A percentile compares a stretch with the other conserved stretches of the same genome.
These are phyloP conservation scores for Nematolebias whitei DNA, from an alignment of 2,113 vertebrate genomes.

Conservation along the genomic window DNA sequence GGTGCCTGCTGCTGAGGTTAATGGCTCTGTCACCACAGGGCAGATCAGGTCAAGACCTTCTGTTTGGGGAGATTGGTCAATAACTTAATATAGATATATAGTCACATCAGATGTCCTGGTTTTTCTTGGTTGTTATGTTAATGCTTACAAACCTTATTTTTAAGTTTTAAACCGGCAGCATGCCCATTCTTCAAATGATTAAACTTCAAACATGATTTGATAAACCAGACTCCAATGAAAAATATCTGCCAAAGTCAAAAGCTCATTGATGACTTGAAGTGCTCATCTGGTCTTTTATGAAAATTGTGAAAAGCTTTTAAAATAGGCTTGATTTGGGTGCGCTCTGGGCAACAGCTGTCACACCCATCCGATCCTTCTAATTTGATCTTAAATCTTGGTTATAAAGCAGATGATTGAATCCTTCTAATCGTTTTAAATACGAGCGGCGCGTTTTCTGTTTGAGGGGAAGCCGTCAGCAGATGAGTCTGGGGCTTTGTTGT, in stretches of 20 bases:
- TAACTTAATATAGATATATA: conserved; percentile 12
- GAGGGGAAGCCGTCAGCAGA: conserved; percentile 71
- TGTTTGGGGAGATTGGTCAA: neutral
- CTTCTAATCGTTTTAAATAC: conserved; percentile 73
- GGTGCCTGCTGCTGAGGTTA: conserved; percentile 20
- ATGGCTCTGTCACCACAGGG: conserved; percentile 29
- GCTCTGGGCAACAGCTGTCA: conserved; percentile 56
- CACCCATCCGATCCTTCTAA: conserved; percentile 53
- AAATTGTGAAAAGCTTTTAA: conserved; percentile 28
- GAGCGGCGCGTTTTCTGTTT: conserved; percentile 57
- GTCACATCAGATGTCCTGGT: neutral
- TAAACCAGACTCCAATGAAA: neutral
- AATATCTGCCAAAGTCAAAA: neutral
- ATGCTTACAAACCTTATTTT: neutral
- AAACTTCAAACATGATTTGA: neutral
- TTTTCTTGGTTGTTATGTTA: conserved; percentile 3
- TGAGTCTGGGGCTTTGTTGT: conserved; percentile 73
- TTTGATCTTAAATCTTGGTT: conserved; percentile 67
- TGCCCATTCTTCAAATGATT: neutral
- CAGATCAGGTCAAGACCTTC: conserved; percentile 29
- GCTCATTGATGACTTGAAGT: conserved; percentile 22
- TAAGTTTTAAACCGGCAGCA: neutral
- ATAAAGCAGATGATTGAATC: conserved; percentile 63
- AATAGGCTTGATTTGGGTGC: conserved; percentile 25
- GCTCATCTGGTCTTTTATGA: conserved; percentile 23